These are phyloP conservation scores for Strigamia transsilvanica DNA, from an alignment of 2,888 invertebrate genomes.

Conservation along the genomic window DNA sequence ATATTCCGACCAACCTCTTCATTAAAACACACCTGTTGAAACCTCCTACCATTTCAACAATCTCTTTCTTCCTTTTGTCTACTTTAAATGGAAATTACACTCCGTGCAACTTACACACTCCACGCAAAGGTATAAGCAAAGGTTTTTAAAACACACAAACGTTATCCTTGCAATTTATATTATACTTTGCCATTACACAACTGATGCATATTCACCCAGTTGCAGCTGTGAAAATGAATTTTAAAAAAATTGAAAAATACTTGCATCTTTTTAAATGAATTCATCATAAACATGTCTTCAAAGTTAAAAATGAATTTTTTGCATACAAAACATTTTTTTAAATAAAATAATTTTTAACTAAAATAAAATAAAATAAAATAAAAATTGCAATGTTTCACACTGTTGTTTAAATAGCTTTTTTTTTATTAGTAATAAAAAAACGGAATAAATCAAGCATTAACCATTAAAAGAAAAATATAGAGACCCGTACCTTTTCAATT, in stretches of 20 bases:
- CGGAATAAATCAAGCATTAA: constrained; percentile 6
- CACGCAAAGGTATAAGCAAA: constrained; percentile 16
- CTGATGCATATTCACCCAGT: constrained; percentile 30
- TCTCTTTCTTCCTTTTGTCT: constrained; percentile 30
- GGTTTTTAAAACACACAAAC: constrained; percentile 22
- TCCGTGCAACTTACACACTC: background rate
- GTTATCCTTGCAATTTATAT: constrained; percentile 17
- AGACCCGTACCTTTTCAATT: constrained; percentile 20
- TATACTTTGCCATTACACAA: constrained; percentile 21
- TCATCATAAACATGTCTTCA: constrained; percentile 17
- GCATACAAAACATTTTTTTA: constrained; percentile 1
- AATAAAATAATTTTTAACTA: background rate
- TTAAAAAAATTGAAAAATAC: background rate
- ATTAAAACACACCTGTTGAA: constrained; percentile 26
- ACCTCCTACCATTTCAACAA: background rate
- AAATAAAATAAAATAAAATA: background rate
- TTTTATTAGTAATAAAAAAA: background rate
- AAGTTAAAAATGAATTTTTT: constrained; percentile 10
- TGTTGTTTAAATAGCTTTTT: background rate
- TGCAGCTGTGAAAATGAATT: constrained; percentile 14
- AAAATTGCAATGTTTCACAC: background rate
- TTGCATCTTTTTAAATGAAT: constrained; percentile 30
- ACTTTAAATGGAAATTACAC: constrained; percentile 26
- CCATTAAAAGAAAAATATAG: constrained; percentile 29
- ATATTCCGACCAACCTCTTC: constrained; percentile 6